Conservation (phyloP, 2,797 vertebrate species). For the Xiphophorus birchmanni region DNA sequence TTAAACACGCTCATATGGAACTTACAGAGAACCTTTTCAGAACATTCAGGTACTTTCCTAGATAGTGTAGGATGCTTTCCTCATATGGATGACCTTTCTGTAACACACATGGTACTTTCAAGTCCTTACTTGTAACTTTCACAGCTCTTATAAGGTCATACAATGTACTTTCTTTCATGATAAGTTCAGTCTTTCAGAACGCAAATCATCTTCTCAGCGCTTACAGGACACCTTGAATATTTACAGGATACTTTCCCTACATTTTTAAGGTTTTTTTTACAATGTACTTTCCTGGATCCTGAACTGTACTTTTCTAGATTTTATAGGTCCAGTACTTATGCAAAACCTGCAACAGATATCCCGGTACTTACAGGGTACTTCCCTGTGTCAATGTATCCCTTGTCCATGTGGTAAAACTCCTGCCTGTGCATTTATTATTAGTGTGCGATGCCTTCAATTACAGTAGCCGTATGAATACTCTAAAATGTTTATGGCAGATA, state of each 20-base stretch:
- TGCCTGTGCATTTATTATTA: constrained; percentile 7
- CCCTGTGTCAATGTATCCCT: neutral
- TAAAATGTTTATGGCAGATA: constrained; percentile 6
- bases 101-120: neutral
- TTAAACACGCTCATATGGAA: neutral
- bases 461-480: constrained; percentile 1
- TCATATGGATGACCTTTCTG: neutral
- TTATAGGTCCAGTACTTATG: neutral
- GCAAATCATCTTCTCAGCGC: neutral
- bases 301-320: neutral
- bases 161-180: neutral
- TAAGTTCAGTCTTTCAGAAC: neutral
- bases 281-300: neutral
- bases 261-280: neutral
- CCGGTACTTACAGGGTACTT: neutral
- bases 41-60: neutral
- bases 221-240: neutral
- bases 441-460: constrained; percentile 8
- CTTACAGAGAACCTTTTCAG: neutral
- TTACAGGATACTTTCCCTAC: neutral
- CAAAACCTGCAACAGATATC: neutral
- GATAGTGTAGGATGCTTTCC: neutral
- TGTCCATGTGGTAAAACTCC: neutral
- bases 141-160: neutral
- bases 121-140: neutral